Evolutionary conservation across 2,113 vertebrate species (phyloP), one percentile per base, ranked within the genome.

Genomic region (Indicator maculatus): DNA sequence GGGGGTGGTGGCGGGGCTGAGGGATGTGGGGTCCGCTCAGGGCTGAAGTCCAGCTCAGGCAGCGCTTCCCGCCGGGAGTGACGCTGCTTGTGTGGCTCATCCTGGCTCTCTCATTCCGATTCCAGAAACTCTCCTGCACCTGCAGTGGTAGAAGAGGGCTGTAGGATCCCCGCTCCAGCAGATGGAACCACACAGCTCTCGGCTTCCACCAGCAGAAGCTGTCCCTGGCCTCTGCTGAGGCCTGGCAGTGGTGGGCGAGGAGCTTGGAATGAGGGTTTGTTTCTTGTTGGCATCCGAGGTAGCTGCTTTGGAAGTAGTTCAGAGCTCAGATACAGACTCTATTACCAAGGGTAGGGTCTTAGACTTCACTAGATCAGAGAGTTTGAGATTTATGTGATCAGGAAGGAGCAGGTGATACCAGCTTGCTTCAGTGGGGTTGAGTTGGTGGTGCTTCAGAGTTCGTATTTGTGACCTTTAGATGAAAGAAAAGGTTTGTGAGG

Each of bases 71-170:
- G 4, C 27, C 0, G 82, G 55, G 26, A 16, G 53, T 52, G 60
- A 17, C 24, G 60, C 33, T 16, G 33, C 17, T 52, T 52, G 27
- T 7, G 16, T 5, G 28, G 27, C 12, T n/a, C 8, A 1, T 3
- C 6, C 8, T 19, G 60, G 13, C 52, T 65, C 28, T 16, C 47
- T 36, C 36, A 2, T 38, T 13, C 26, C 8, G 36, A 1, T 67
- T 14, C 12, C 0, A 1, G 55, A 13, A 28, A 3, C 9, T 26
- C 4, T 7, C 5, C 2, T 1, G 19, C 20, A 5, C 9, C 30
- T 6, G 1, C 2, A 9, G 55, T 1, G 58, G 58, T 9, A 2
- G 30, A 4, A 4, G 0, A 4, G 7, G 38, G 6, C 8, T 23
- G 66, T 2, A 1, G 55, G 53, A 4, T 13, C 7, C 8, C 4